phyloP scores from a whole-genome alignment of 2,888 invertebrate genomes.

The Leptarthrus brevirostris region DNA sequence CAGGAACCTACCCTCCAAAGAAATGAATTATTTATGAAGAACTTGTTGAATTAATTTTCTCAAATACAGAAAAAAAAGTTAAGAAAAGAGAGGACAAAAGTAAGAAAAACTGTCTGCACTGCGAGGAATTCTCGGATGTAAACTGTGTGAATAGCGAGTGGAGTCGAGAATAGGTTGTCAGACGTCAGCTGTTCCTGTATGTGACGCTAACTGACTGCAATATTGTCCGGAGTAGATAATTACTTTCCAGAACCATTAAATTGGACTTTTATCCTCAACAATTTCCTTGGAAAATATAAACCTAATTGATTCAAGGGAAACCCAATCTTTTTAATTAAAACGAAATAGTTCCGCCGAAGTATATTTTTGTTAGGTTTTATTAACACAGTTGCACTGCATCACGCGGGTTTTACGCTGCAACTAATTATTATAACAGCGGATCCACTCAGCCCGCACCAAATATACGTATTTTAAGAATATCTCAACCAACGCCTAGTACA shows the following conservation, averaged over 20 bases:
- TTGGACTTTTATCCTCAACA: too few species aligned
- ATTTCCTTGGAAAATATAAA: too few species aligned
- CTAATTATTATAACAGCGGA: too few species aligned
- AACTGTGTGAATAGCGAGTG: neutral
- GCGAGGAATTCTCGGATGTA: neutral
- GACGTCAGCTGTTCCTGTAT: constrained; percentile 28
- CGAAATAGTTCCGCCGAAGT: too few species aligned
- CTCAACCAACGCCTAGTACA: too few species aligned
- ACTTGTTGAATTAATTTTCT: constrained; percentile 50
- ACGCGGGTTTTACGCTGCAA: too few species aligned
- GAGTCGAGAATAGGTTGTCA: constrained; percentile 7
- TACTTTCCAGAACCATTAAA: neutral
- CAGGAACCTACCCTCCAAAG: constrained; percentile 38
- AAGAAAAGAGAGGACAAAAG: constrained; percentile 13
- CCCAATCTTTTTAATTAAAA: too few species aligned
- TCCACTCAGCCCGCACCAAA: too few species aligned
- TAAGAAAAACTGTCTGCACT: neutral
- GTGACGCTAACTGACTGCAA: constrained; percentile 35
- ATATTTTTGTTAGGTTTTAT: too few species aligned
- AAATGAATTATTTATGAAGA: constrained; percentile 50
- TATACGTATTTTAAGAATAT: too few species aligned
- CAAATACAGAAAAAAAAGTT: neutral
- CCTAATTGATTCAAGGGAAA: too few species aligned
- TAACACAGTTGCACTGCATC: too few species aligned
- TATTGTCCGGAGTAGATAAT: constrained; percentile 9